Base-by-base conservation (phyloP, 1,140 invertebrate species). In the Dendrolimus kikuchii region DNA sequence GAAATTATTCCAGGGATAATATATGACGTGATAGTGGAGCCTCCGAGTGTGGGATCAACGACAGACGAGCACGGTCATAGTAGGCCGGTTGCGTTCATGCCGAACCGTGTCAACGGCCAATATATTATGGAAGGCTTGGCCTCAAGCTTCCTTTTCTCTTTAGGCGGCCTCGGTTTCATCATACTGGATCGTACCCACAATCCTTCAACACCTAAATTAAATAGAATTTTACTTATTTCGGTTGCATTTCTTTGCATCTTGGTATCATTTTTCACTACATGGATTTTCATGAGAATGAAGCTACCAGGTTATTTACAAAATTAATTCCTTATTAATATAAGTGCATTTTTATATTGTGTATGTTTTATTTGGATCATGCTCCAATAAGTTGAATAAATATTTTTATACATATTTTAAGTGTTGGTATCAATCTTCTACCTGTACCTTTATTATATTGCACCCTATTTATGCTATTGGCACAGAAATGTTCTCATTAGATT, bases 271-370 rank as follows among this genome's bases (percentile, higher is more conserved):
- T 95, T 97, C 62, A 97, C 96, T 48, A 99, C 97, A 59, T 97
- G 97, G 93, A 94, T 99, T 49, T 99, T 99, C 74, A 99, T 99
- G 98, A 91, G 96, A 72, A 99, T 99, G 94, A 99, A 99, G 89
- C 81, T 99, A 59, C 98, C 98, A 89, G 91, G 91, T 42, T 92
- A 92, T 72, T 73, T 92, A 57, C 91, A 92, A 59, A 89, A 88
- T 60, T 91, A 81, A 66, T 55, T 56, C 9, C 48, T 45, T 60
- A 52, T 7, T 60, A 47, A 57, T 66, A 50, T 64, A 59, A 57
- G 42, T 65, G n/a, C 49, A 45, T 39, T 60, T 51, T 62, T 66
- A 60, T 59, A 59, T 70, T 23, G 23, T 23, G 23, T 23, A 23
- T 23, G 23, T 23, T 23, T 23, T 23, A 23, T 23, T 23, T 23